Conservation (phyloP, 2,113 vertebrate genomes). For the Erythrolamprus reginae region DNA sequence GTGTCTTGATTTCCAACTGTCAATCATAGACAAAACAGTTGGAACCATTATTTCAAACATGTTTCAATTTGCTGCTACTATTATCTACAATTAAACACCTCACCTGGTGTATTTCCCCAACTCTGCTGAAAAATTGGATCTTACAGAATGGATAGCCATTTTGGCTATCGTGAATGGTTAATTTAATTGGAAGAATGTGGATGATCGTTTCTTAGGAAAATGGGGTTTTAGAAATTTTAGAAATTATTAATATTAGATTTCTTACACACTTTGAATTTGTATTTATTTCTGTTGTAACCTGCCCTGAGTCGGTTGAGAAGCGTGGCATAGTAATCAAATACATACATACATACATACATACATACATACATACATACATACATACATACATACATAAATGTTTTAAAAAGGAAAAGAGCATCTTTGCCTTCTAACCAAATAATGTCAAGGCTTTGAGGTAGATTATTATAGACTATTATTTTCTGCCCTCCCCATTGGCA, state of each 20-base stretch:
- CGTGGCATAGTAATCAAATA: no score
- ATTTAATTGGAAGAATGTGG: no score
- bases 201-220: no score
- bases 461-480: rapidly evolving
- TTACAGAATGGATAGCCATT: not conserved
- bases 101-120: not conserved
- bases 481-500: not conserved
- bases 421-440: not conserved
- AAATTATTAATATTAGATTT: no score
- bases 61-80: not conserved
- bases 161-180: no score
- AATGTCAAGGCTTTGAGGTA: not conserved
- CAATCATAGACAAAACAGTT: not conserved
- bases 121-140: not conserved
- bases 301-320: no score
- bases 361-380: no score
- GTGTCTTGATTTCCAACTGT: not conserved
- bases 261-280: no score
- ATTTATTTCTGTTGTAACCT: no score
- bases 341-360: no score
- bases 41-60: not conserved
- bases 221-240: no score
- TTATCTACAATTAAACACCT: not conserved
- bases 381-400: no score
- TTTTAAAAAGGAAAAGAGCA: not conserved